Base-by-base conservation (phyloP, 1,140 invertebrate species). In the Trachelipus rathkii region DNA sequence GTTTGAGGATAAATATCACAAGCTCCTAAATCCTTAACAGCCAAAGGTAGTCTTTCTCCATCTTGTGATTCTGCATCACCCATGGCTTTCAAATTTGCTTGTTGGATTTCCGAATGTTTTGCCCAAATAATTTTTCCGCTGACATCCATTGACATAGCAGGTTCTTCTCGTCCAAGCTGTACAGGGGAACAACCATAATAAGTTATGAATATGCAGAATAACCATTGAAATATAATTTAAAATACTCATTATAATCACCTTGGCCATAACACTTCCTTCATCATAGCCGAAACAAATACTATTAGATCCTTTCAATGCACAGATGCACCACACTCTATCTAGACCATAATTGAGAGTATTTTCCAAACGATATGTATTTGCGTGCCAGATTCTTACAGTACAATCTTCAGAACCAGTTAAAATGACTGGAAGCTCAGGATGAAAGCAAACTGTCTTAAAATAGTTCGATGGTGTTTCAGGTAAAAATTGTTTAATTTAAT, bases 1-100 rank as follows among this genome's bases (percentile, higher is more conserved):
- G 93, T 98, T 84, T 99, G 97, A 0, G 98, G 98, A 85, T 99
- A 99, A 81, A 99, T 98, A 87, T 99, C 98, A 87, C 96, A 99
- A 21, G 95, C 95, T 0, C 98, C 98, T 95, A 99, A 98, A 82
- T 99, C 98, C 85, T 99, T 99, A 0, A 97, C 92, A 3, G 93
- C 91, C 9, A 99, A 88, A 3, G 96, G 93, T 0, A 99, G 86
- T 10, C 95, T 89, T 85, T 97, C 95, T 0, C 96, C 96, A 85
- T 98, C 96, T 84, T 93, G 93, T 71, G 93, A 89, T 83, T 93
- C 92, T 0, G 90, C 89, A 72, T 84, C 85, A 43, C 83, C 79
- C 24, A 95, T 84, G 0, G 92, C 90, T 85, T 97, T 97, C 70
- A 98, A 85, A 86, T 98, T 98, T 2, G 96, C 97, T 85, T 99